Conservation (phyloP, 2,888 invertebrate species). For the Tipula unca region DNA sequence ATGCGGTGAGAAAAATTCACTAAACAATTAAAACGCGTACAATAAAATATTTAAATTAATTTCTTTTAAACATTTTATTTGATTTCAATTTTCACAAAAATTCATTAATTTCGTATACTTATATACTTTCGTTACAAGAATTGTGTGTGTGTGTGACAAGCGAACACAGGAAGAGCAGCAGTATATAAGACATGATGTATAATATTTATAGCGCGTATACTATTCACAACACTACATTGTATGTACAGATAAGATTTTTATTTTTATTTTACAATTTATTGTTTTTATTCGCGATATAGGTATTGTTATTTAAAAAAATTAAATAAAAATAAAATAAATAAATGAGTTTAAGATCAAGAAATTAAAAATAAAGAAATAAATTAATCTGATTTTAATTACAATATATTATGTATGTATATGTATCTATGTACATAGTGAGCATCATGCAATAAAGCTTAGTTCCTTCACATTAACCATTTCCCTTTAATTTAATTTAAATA, state of each 20-base stretch:
- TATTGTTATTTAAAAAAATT: background rate
- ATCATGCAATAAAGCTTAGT: background rate
- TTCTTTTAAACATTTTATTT: background rate
- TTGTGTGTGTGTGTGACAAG: background rate
- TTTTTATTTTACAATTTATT: background rate
- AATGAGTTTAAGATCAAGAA: conserved; percentile 8
- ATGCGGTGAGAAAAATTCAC: background rate
- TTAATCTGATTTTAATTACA: background rate
- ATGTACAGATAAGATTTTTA: background rate
- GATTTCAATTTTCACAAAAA: conserved; percentile 9
- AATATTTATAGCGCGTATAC: background rate
- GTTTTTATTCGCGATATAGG: conserved; percentile 4
- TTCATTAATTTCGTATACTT: background rate
- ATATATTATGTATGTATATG: too few relatives aligned
- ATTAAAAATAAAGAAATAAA: conserved; percentile 8
- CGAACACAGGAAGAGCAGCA: background rate
- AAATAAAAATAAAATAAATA: background rate
- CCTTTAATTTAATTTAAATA: background rate
- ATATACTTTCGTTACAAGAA: background rate
- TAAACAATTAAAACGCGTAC: background rate
- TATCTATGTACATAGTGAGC: background rate
- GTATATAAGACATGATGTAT: background rate
- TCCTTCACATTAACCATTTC: background rate
- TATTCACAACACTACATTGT: background rate
- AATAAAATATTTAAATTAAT: background rate